Base-by-base conservation (phyloP, 2,888 invertebrate species). In the Nemotelus pantherinus region DNA sequence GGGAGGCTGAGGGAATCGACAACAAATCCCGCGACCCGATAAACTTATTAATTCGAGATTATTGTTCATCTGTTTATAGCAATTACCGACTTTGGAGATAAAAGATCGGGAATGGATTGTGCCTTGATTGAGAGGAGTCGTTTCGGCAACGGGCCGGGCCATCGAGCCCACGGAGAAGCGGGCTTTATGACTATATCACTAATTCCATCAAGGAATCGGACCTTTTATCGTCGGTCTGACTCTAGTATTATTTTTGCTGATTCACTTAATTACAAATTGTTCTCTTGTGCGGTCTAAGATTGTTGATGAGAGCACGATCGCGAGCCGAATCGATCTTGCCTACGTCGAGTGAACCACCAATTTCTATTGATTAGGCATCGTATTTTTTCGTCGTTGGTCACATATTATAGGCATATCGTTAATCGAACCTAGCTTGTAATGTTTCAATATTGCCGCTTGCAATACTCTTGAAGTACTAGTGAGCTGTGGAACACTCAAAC, bases 231-330 rank as follows among this genome's bases (percentile, higher is more conserved):
- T 4, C n/a, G 39, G 44, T 41, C 53, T 3, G 74, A 45, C 50
- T 60, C 3, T 25, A 48, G 63, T 43, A 58, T 7, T 7, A 58
- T 60, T 79, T 79, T 41, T 76, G 80, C 80, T 78, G 79, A 79
- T 68, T 80, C 80, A 80, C 68, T 76, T 79, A 78, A 80, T 80
- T 80, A 80, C 80, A 80, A 80, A 80, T 80, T 80, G 78, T 79
- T 80, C 79, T 79, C 77, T 78, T 78, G 80, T 80, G 80, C 70
- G 80, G 80, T 80, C 80, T 75, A 10, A 44, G 50, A 41, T 78
- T 44, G 43, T 55, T 55, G 72, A 76, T 76, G 77, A 71, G 65
- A 77, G 50, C 63, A 50, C 67, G n/a, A 72, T 72, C 55, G 7
- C 25, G 45, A 58, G 25, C 10, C 10, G 3, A 50, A 45, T 39